These are phyloP conservation scores for Ibidorhyncha struthersii DNA, from an alignment of 2,113 vertebrate species.

Conservation along the genomic window DNA sequence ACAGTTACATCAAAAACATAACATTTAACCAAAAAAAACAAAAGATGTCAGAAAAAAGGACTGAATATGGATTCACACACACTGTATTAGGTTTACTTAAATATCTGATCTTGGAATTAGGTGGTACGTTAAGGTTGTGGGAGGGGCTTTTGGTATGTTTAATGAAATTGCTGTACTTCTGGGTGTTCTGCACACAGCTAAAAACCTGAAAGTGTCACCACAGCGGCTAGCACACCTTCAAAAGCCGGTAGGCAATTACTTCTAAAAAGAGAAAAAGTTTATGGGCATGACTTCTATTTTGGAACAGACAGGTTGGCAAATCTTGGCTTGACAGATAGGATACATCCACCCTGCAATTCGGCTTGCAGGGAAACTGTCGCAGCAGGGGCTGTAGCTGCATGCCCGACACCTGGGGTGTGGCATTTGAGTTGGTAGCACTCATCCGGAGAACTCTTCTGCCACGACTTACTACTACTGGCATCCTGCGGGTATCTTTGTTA, in stretches of 20 bases:
- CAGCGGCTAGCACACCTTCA: neutral
- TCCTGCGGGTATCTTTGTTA: neutral
- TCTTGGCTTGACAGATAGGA: neutral
- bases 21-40: neutral
- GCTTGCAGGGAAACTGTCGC: neutral
- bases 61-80: neutral
- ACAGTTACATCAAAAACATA: neutral
- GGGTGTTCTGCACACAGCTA: neutral
- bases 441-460: neutral
- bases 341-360: neutral
- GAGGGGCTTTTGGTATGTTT: neutral
- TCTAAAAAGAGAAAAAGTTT: neutral
- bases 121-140: neutral
- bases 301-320: neutral
- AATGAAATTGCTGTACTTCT: neutral
- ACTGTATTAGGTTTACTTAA: neutral
- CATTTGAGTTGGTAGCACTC: neutral
- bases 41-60: neutral
- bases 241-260: neutral
- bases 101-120: neutral
- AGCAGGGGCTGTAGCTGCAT: accelerated
- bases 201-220: neutral
- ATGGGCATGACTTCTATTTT: neutral
- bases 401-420: accelerated
- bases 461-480: neutral